A percentile compares a stretch with the other conserved stretches of the same genome.
Conservation (phyloP, 2,888 invertebrate genomes). For the Branchellion lobata region DNA sequence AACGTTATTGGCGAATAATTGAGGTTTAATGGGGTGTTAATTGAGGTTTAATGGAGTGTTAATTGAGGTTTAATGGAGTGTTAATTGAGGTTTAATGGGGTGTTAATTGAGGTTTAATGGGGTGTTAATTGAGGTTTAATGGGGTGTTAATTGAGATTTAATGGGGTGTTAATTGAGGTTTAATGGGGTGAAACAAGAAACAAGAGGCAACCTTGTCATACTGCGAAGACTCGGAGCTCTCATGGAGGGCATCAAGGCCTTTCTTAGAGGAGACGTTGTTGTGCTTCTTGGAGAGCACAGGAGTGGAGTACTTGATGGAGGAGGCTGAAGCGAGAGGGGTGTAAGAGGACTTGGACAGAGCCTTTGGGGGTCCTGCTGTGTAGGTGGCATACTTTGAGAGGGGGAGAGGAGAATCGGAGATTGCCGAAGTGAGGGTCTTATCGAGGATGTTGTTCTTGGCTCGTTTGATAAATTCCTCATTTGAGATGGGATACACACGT, state of each 20-base stretch:
- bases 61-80: too few relatives aligned
- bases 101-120: too few relatives aligned
- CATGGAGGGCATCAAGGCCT: not conserved
- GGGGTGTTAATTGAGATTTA: too few relatives aligned
- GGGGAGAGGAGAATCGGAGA: conserved; percentile 30
- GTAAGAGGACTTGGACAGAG: not conserved
- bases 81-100: too few relatives aligned
- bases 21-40: too few relatives aligned
- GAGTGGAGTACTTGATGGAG: conserved; percentile 3
- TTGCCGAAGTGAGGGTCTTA: conserved; percentile 24
- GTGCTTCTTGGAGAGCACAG: not conserved
- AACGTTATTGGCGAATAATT: too few relatives aligned
- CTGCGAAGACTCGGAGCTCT: not conserved
- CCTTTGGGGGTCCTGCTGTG: conserved; percentile 23
- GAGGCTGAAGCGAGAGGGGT: conserved; percentile 6
- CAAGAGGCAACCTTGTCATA: not conserved
- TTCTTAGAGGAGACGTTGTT: not conserved
- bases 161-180: too few relatives aligned
- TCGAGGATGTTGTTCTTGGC: conserved; percentile 38
- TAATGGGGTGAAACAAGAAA: too few relatives aligned
- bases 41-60: too few relatives aligned
- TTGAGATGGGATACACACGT: conserved; percentile 26
- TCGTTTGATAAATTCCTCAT: conserved; percentile 38
- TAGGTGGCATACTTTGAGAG: conserved; percentile 37
- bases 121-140: too few relatives aligned